Conservation (phyloP, 2,797 vertebrate genomes). For the Trichosurus vulpecula region DNA sequence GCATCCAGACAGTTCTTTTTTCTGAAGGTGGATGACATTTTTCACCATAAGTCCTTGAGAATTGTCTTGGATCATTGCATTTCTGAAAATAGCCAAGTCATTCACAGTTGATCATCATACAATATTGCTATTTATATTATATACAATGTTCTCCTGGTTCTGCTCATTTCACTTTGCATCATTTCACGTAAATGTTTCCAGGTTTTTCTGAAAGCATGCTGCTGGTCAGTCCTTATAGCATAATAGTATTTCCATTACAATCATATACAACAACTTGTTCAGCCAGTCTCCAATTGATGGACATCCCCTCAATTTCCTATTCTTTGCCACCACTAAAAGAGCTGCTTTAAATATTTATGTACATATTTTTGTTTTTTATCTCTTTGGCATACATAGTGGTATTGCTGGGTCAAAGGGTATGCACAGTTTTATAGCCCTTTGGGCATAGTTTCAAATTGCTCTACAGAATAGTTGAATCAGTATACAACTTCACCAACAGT, state of each 20-base stretch:
- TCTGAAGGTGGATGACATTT: not conserved
- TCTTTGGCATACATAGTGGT: not conserved
- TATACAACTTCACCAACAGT: not conserved
- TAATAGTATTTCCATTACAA: not conserved
- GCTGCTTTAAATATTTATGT: not conserved
- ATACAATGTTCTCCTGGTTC: not conserved
- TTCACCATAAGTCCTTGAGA: not conserved
- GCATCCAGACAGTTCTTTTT: not conserved
- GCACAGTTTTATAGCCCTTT: not conserved
- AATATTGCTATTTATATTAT: not conserved
- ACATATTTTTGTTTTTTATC: not conserved
- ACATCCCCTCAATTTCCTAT: not conserved
- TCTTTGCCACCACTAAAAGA: not conserved
- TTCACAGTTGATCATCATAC: not conserved
- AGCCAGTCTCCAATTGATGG: not conserved
- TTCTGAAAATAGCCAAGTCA: not conserved
- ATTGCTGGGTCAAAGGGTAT: not conserved
- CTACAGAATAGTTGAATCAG: not conserved
- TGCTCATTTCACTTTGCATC: not conserved
- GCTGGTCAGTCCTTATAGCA: not conserved
- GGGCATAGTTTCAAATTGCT: not conserved
- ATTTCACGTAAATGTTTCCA: not conserved
- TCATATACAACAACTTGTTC: not conserved
- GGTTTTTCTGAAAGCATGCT: not conserved
- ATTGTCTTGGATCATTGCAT: not conserved